These are phyloP conservation scores for Falcunculus frontatus DNA, from an alignment of 2,113 vertebrate species.

Conservation along the genomic window DNA sequence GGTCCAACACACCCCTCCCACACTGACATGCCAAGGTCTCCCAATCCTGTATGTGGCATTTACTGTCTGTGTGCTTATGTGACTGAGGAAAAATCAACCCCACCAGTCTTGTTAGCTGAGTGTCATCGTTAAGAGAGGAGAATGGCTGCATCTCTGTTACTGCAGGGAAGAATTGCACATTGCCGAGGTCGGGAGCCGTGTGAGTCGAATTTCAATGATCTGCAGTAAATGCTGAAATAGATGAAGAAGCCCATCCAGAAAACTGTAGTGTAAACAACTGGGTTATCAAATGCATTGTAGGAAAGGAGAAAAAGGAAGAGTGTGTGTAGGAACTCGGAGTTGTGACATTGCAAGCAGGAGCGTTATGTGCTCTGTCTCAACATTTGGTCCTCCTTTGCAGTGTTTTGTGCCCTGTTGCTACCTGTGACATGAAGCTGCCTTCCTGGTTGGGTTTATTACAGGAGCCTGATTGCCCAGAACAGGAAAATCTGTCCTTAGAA, in stretches of 20 bases:
- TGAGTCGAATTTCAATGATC: constrained; percentile 31
- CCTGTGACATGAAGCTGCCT: not conserved
- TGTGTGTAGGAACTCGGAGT: not conserved
- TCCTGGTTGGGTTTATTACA: not conserved
- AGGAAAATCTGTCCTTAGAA: not conserved
- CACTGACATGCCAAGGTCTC: rapidly evolving
- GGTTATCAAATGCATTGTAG: not conserved
- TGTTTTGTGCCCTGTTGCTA: not conserved
- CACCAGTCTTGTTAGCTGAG: not conserved
- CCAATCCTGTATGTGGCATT: rapidly evolving
- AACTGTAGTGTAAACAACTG: not conserved
- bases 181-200: not conserved
- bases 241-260: not conserved
- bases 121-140: not conserved
- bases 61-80: not conserved
- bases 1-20: not conserved
- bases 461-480: not conserved
- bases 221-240: not conserved
- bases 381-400: not conserved
- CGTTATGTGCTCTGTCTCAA: rapidly evolving
- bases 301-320: not conserved
- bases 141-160: not conserved
- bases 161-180: not conserved
- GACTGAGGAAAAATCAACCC: not conserved
- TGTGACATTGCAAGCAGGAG: not conserved